Conservation (phyloP, 2,888 invertebrate species). For the Conops quadrifasciatus region DNA sequence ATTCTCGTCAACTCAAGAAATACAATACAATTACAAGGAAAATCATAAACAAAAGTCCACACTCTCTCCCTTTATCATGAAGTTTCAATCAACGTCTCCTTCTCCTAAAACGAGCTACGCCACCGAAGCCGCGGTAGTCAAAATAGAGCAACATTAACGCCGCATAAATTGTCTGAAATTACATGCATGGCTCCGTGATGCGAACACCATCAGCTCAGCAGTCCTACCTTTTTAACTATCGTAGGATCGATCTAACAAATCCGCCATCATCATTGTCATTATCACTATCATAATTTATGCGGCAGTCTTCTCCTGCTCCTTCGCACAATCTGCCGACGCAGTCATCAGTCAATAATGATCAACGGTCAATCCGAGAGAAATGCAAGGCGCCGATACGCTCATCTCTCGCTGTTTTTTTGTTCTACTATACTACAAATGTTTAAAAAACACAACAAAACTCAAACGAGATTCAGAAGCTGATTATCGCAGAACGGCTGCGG, state of each 20-base stretch:
- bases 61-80: too few species aligned
- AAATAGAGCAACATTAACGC: constrained; percentile 57
- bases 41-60: too few species aligned
- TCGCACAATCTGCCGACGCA: constrained; percentile 1
- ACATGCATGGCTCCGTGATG: constrained; percentile 50
- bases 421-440: too few species aligned
- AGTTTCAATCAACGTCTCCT: background rate
- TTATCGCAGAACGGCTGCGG: too few species aligned
- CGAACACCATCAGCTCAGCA: too few species aligned
- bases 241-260: constrained; percentile 23
- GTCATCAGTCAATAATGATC: too few species aligned
- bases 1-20: too few species aligned
- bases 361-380: too few species aligned
- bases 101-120: background rate
- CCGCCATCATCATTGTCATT: background rate
- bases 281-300: constrained; percentile 2
- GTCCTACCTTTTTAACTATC: background rate
- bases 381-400: too few species aligned
- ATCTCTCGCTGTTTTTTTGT: too few species aligned
- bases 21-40: background rate
- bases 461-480: too few species aligned
- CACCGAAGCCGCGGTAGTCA: constrained; percentile 7
- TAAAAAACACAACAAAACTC: too few species aligned
- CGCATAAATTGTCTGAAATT: constrained; percentile 64
- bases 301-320: background rate